Evolutionary conservation across 2,888 invertebrate species (phyloP), one percentile per base, ranked within the genome.

Genomic region (Plebejus anna): DNA sequence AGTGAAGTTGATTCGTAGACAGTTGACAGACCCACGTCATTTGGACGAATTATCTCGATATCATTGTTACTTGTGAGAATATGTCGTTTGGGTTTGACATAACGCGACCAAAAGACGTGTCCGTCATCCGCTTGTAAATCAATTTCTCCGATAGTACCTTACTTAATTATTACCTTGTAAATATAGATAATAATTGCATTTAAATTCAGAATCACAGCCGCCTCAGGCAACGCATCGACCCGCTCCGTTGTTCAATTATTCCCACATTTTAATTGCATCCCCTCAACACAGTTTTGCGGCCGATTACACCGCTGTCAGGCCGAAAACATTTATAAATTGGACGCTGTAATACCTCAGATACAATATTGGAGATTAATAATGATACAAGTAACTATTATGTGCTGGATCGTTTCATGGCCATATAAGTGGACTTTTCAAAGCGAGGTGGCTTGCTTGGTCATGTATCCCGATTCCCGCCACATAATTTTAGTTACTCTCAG

Each of bases 261-360:
- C 71, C 42, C 42, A 71, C 71, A 42, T 42, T 71, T 71, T 71
- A 71, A 71, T 42, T 71, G 71, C 42, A n/a, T 42, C 7, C 38
- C 66, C 32, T 16, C 66, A 66, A 66, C 66, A 36, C 36, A 36
- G 66, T 66, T 42, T 70, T 42, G 71, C 7, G 71, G 38, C 71
- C 7, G 42, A 42, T 71, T 71, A 71, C 71, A 71, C 38, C 36
- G 13, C 16, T 66, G 13, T 66, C 13, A 66, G 13, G 32, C 66
- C 32, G 6, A 66, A 28, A 66, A 61, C 61, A 28, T 61, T 28
- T 66, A 66, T 66, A 66, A 66, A 66, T 66, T 32, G 66, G 66
- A 36, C 22, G 66, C 66, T 66, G 32, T 66, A 66, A 61, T 28
- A 61, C 22, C 61, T 61, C 28, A 61, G 22, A 59, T 59, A 22